A percentile compares a stretch with the other conserved stretches of the same genome.
These are phyloP conservation scores for Myotis planiceps DNA, from an alignment of 2,797 vertebrate genomes.

Conservation along the genomic window DNA sequence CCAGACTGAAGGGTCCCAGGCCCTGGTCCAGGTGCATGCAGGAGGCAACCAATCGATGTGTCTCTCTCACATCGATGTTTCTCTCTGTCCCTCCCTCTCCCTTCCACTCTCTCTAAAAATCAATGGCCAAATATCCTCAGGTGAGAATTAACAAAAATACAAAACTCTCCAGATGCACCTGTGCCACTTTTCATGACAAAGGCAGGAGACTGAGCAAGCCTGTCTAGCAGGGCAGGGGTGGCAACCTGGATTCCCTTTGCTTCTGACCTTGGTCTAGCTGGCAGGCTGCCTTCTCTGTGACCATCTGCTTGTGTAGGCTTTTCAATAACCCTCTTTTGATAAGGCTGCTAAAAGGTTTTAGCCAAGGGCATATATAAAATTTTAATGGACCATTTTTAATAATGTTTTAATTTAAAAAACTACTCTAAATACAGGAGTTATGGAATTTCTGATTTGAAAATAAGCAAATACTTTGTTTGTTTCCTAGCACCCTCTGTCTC, in stretches of 20 bases:
- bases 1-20: no score
- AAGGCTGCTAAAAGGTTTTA: not conserved
- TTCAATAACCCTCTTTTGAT: not conserved
- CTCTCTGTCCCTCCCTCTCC: no score
- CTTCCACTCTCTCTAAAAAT: no score
- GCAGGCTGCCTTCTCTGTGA: not conserved
- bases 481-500: slow-evolving; percentile 53
- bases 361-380: slow-evolving; percentile 9
- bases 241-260: not conserved
- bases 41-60: no score
- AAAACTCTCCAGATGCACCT: not conserved
- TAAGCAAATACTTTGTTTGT: slow-evolving; percentile 55
- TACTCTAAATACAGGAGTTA: not conserved
- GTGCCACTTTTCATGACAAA: not conserved
- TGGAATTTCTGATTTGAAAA: slow-evolving; percentile 55
- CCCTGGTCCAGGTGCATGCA: no score
- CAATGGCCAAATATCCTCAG: no score
- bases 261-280: not conserved
- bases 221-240: not conserved
- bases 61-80: no score
- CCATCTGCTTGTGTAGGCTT: not conserved
- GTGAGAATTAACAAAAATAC: no score
- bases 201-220: not conserved
- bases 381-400: not conserved
- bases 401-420: slow-evolving; percentile 14